Conservation (phyloP, 2,113 vertebrate species). For the Thomomys bottae region DNA sequence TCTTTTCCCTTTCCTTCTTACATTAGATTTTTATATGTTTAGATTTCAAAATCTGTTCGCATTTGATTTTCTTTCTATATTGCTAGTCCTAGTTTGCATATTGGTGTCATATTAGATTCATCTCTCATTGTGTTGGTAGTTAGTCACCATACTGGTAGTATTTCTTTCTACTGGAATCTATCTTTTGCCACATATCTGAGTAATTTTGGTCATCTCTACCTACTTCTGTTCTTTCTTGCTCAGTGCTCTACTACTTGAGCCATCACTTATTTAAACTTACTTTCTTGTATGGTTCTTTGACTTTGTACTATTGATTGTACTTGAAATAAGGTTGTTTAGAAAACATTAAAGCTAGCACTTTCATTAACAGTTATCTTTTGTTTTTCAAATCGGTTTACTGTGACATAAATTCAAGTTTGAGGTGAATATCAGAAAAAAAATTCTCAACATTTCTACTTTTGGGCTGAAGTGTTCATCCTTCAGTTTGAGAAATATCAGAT, state of each 20-base stretch:
- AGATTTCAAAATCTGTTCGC: too few species aligned
- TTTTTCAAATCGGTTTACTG: not conserved
- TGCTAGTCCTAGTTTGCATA: too few species aligned
- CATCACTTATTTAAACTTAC: not conserved
- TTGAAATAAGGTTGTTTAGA: not conserved
- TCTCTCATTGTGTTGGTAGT: too few species aligned
- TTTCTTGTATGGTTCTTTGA: not conserved
- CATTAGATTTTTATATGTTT: too few species aligned
- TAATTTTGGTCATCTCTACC: not conserved
- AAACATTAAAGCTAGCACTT: not conserved
- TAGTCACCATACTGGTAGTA: too few species aligned
- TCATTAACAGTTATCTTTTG: not conserved
- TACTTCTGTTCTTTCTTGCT: too few species aligned
- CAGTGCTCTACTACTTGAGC: too few species aligned
- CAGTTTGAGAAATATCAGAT: not conserved
- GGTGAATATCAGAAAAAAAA: not conserved
- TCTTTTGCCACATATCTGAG: too few species aligned
- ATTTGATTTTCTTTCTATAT: too few species aligned
- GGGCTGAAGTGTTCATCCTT: not conserved
- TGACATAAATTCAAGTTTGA: constrained; percentile 17
- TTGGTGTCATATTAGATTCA: too few species aligned
- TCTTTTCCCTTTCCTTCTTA: too few species aligned
- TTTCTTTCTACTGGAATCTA: too few species aligned
- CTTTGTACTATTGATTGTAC: not conserved
- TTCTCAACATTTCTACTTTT: not conserved